Percentiles rank a stretch among this genome's conserved stretches.
phyloP scores from a whole-genome alignment of 2,797 vertebrate genomes.

The Semotilus atromaculatus region DNA sequence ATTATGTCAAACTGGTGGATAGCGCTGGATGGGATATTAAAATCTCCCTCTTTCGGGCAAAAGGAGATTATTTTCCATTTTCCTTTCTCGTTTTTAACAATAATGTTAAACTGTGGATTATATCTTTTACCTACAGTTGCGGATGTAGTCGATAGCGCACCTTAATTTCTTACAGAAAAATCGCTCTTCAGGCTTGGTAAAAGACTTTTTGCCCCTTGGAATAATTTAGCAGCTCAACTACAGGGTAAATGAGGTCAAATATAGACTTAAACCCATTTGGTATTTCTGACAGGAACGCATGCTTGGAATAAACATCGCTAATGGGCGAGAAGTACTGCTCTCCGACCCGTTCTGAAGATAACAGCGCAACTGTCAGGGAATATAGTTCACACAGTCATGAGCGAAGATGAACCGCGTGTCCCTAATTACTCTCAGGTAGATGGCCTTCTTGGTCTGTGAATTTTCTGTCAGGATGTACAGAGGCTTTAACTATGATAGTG shows the following conservation, averaged over 20 bases:
- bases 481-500: background rate
- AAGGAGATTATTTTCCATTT: conserved; percentile 64
- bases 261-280: conserved; percentile 30
- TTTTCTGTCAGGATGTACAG: background rate
- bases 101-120: conserved; percentile 49
- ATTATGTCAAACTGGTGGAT: conserved; percentile 68
- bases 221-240: background rate
- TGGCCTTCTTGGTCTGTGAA: background rate
- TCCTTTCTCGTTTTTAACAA: conserved; percentile 36
- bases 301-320: conserved; percentile 20
- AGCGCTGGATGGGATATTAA: conserved; percentile 67
- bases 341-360: background rate
- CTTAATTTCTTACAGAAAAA: conserved; percentile 5
- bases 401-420: background rate
- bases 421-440: conserved; percentile 29
- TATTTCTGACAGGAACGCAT: conserved; percentile 27
- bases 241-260: conserved; percentile 29
- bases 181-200: background rate
- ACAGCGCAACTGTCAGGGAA: background rate
- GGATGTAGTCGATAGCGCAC: background rate
- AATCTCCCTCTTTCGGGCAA: conserved; percentile 63
- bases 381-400: conserved; percentile 19
- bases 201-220: too few species aligned
- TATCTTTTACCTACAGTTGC: background rate
- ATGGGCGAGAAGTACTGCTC: conserved; percentile 7